Conservation (phyloP, 2,888 invertebrate species). For the Geotrupes spiniger region DNA sequence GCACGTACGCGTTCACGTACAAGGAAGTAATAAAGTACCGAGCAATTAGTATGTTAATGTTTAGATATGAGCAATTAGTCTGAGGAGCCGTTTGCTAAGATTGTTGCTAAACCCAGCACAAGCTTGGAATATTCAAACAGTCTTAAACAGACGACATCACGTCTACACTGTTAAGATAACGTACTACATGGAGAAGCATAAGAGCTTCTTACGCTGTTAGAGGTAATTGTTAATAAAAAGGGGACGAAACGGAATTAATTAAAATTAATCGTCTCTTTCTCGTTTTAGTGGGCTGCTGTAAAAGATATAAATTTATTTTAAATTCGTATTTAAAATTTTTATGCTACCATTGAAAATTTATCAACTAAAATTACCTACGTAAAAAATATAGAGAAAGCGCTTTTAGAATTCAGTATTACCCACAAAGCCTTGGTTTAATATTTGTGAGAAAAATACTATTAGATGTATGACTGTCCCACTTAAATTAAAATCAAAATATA, state of each 20-base stretch:
- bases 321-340: too few species aligned
- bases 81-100: constrained; percentile 45
- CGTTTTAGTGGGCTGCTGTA: background rate
- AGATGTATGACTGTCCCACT: too few species aligned
- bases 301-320: too few species aligned
- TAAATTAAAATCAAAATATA: too few species aligned
- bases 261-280: background rate
- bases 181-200: constrained; percentile 36
- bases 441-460: too few species aligned
- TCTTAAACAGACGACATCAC: constrained; percentile 50
- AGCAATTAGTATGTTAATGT: constrained; percentile 50
- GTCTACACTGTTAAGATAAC: constrained; percentile 50
- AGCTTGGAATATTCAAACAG: constrained; percentile 53
- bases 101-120: constrained; percentile 47
- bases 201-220: constrained; percentile 31
- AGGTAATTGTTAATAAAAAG: constrained; percentile 9
- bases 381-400: too few species aligned
- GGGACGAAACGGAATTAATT: background rate
- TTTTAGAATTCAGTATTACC: too few species aligned
- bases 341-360: too few species aligned
- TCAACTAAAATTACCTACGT: too few species aligned
- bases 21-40: constrained; percentile 43
- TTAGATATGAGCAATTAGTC: constrained; percentile 51
- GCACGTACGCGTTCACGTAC: constrained; percentile 38
- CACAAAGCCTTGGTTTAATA: too few species aligned